phyloP scores from a whole-genome alignment of 2,797 vertebrate species.

The Pachyuromys duprasi region DNA sequence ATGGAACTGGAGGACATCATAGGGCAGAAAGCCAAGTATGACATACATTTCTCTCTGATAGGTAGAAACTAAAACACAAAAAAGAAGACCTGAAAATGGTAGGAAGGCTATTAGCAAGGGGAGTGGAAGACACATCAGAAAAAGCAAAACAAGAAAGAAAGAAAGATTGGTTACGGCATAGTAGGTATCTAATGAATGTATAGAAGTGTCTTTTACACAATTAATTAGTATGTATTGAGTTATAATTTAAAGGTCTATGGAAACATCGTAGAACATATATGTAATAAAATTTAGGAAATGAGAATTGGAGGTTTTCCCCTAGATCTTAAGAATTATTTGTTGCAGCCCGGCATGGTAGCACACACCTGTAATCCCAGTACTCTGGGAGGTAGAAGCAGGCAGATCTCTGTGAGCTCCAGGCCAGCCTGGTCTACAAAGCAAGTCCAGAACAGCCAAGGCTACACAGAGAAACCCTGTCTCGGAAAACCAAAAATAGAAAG shows the following conservation, averaged over 20 bases:
- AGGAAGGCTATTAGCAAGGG: not conserved
- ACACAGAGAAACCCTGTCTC: too few species aligned
- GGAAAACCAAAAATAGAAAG: too few species aligned
- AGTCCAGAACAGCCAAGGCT: too few species aligned
- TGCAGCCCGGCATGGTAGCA: too few species aligned
- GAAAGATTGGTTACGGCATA: not conserved
- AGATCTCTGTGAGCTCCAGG: too few species aligned
- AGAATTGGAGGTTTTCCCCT: not conserved
- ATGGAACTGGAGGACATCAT: not conserved
- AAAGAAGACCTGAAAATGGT: not conserved
- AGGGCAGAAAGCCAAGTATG: not conserved
- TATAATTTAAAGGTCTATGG: not conserved
- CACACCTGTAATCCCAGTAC: too few species aligned
- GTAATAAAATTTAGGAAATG: not conserved
- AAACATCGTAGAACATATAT: not conserved
- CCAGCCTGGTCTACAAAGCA: too few species aligned
- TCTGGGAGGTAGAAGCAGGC: too few species aligned
- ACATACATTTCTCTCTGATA: not conserved
- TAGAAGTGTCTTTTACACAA: not conserved
- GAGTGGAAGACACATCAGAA: not conserved
- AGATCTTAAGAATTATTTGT: not conserved
- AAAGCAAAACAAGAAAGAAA: too few species aligned
- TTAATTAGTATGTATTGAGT: not conserved
- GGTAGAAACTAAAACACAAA: not conserved
- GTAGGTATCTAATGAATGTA: too few species aligned